These are phyloP conservation scores for Bemisia tabaci DNA, from an alignment of 1,140 invertebrate species.

Conservation along the genomic window DNA sequence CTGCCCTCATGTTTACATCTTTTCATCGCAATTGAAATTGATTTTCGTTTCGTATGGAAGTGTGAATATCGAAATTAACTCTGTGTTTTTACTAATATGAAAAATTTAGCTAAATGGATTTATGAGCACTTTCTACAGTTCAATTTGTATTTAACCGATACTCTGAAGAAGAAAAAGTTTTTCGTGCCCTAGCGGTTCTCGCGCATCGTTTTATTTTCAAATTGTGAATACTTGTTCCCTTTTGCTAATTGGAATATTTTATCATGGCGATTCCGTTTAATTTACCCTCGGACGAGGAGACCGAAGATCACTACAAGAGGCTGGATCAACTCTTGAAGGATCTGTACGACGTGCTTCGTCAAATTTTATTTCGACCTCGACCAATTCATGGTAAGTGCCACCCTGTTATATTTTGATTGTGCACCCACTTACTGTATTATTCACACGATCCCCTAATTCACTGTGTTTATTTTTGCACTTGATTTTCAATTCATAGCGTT, in stretches of 20 bases:
- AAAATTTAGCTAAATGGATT: neutral
- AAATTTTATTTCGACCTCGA: conserved; percentile 16
- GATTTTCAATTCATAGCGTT: too few relatives aligned
- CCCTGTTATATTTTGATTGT: too few relatives aligned
- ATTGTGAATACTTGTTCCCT: too few relatives aligned
- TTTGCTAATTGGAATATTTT: conserved; percentile 13
- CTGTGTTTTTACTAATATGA: neutral
- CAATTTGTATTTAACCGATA: too few relatives aligned
- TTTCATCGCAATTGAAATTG: too few relatives aligned
- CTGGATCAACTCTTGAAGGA: conserved; percentile 24
- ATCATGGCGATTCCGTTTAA: conserved; percentile 33
- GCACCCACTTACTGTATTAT: too few relatives aligned
- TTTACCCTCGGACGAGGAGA: conserved; percentile 29
- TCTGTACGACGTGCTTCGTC: conserved; percentile 22
- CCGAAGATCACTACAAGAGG: conserved; percentile 19
- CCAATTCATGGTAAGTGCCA: neutral
- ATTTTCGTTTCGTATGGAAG: too few relatives aligned
- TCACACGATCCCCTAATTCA: too few relatives aligned
- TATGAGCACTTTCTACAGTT: too few relatives aligned
- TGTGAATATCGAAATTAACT: neutral
- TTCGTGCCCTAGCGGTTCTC: neutral
- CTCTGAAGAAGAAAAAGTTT: neutral
- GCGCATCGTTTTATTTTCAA: conserved; percentile 7
- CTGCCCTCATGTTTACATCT: too few relatives aligned
- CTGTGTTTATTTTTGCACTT: too few relatives aligned